A percentile compares a stretch with the other conserved stretches of the same genome.
Conservation (phyloP, 2,888 invertebrate species). For the Lordiphosa andalusiaca region DNA sequence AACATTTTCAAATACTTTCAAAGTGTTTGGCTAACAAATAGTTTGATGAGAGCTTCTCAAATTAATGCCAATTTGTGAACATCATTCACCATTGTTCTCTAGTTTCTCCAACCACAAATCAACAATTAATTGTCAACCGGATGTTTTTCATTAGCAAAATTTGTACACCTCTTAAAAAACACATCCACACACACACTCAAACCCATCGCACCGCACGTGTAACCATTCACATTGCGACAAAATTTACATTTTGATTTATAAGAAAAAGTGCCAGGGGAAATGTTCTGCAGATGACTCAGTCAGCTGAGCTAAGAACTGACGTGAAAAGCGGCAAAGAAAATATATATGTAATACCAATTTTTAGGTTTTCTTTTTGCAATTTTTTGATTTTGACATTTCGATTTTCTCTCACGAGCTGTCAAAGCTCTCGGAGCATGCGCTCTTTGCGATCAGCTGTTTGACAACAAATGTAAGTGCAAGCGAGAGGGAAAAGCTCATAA, state of each 20-base stretch:
- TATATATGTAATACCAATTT: constrained; percentile 37
- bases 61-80: constrained; percentile 35
- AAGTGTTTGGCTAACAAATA: constrained; percentile 17
- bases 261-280: constrained; percentile 20
- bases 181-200: not conserved
- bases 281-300: constrained; percentile 48
- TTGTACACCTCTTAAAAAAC: constrained; percentile 23
- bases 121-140: constrained; percentile 33
- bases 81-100: constrained; percentile 25
- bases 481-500: constrained; percentile 26
- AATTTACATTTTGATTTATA: constrained; percentile 38
- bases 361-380: not conserved
- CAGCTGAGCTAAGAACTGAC: constrained; percentile 19
- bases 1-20: not conserved
- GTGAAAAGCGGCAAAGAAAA: constrained; percentile 16
- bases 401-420: constrained; percentile 29
- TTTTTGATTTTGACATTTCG: constrained; percentile 20
- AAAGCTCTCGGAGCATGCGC: constrained; percentile 48
- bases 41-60: constrained; percentile 11
- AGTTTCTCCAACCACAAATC: constrained; percentile 8
- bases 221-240: constrained; percentile 11
- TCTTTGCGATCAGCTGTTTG: constrained; percentile 47
- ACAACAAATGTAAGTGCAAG: constrained; percentile 55
- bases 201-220: constrained; percentile 2
- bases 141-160: constrained; percentile 39